Evolutionary conservation across 37 sponge, comb jelly and placozoan genomes (phyloP).

Genomic region (Ianthella basta): DNA sequence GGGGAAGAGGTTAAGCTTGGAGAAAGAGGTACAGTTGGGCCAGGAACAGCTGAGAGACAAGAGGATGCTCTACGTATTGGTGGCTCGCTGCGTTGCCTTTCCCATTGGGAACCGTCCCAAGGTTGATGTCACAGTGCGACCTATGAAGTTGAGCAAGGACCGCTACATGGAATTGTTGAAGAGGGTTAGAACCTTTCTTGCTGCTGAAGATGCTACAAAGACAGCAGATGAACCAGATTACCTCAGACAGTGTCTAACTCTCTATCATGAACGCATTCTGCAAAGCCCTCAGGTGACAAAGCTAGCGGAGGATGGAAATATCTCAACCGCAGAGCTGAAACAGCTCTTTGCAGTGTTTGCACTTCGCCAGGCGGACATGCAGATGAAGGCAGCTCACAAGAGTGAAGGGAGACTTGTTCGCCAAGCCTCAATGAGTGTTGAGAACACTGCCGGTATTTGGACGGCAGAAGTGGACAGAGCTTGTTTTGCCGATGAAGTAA

Average conservation of each 20-base stretch:
- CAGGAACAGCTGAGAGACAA: not conserved
- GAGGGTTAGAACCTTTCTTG: not conserved
- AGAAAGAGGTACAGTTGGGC: not conserved
- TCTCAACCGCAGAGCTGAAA: slow-evolving; percentile 18
- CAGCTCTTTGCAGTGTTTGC: slow-evolving; percentile 3
- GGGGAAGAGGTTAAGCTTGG: not conserved
- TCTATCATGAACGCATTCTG: not conserved
- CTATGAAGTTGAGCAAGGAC: not conserved
- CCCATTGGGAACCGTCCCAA: slow-evolving; percentile 32
- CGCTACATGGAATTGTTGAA: not conserved
- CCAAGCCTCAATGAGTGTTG: too few relatives aligned
- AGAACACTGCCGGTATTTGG: not conserved
- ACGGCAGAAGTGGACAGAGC: not conserved
- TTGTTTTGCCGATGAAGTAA: not conserved
- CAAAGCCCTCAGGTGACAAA: not conserved
- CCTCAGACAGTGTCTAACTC: not conserved
- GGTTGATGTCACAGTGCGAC: not conserved
- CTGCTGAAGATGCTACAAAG: not conserved
- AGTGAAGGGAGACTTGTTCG: too few relatives aligned
- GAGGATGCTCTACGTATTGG: slow-evolving; percentile 66
- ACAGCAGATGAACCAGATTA: not conserved
- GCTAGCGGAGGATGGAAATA: slow-evolving; percentile 1
- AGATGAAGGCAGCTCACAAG: not conserved
- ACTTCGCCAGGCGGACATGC: not conserved
- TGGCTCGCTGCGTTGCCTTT: slow-evolving; percentile 84